Evolutionary conservation across 1,140 invertebrate species (phyloP).

Genomic region (Drosophila ogumai): DNA sequence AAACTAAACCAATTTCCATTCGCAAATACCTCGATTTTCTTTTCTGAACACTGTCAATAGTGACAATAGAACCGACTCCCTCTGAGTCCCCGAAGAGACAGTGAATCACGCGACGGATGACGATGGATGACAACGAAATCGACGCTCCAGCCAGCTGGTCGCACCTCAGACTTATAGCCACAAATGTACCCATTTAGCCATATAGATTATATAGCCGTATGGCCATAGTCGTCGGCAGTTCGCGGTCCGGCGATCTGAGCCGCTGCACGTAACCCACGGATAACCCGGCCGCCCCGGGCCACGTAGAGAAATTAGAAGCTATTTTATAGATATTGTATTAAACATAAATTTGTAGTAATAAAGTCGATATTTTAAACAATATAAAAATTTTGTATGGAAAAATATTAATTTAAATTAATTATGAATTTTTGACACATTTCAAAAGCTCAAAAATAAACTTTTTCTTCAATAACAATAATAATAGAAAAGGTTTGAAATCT

Average conservation of each 20-base stretch:
- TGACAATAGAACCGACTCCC: slow-evolving; percentile 14
- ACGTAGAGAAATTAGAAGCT: neutral
- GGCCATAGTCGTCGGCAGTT: slow-evolving; percentile 7
- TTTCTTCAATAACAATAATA: no score
- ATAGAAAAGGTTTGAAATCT: neutral
- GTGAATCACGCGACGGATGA: slow-evolving; percentile 49
- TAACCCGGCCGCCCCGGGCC: neutral
- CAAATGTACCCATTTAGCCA: slow-evolving; percentile 5
- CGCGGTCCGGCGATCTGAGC: slow-evolving; percentile 31
- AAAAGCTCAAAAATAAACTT: neutral
- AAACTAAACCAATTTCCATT: neutral
- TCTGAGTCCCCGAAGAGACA: slow-evolving; percentile 11
- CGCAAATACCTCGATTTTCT: slow-evolving; percentile 1
- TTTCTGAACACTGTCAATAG: neutral
- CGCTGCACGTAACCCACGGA: slow-evolving; percentile 62
- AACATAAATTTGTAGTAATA: neutral
- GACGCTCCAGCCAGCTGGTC: slow-evolving; percentile 22
- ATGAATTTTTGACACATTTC: no score
- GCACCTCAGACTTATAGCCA: slow-evolving; percentile 1
- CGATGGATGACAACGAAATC: slow-evolving; percentile 15
- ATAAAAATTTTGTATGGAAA: neutral
- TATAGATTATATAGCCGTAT: slow-evolving; percentile 8
- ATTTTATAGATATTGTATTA: no score
- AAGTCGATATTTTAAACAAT: no score
- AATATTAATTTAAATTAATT: neutral